Evolutionary conservation across 2,888 invertebrate species (phyloP).

Genomic region (Bhutanitis thaidina): DNA sequence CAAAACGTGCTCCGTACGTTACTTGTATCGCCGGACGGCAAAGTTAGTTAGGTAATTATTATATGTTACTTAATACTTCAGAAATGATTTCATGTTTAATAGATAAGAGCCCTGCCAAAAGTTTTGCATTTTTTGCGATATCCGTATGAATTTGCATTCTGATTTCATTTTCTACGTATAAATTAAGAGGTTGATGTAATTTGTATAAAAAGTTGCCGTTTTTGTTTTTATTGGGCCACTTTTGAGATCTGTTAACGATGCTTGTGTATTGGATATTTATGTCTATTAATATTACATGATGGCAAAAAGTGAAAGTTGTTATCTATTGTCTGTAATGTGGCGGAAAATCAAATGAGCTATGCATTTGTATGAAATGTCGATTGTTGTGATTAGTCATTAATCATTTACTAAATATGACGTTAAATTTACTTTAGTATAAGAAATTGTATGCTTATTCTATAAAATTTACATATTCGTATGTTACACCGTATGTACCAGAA

Average conservation of each 20-base stretch:
- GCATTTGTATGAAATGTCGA: not conserved
- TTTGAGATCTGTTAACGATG: slow-evolving; percentile 36
- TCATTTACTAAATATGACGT: no score
- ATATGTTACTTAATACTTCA: slow-evolving; percentile 13
- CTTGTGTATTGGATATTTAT: slow-evolving; percentile 14
- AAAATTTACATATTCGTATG: no score
- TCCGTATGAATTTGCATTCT: slow-evolving; percentile 31
- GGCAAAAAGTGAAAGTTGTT: slow-evolving; percentile 22
- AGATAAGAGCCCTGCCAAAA: slow-evolving; percentile 20
- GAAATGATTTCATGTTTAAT: slow-evolving; percentile 3
- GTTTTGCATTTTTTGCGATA: slow-evolving; percentile 21
- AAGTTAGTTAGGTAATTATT: no score
- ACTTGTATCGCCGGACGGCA: slow-evolving; percentile 7
- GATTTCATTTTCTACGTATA: slow-evolving; percentile 22
- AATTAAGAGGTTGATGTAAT: slow-evolving; percentile 21
- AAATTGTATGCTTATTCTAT: no score
- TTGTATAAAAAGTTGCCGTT: slow-evolving; percentile 26
- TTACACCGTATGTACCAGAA: no score
- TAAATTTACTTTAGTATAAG: no score
- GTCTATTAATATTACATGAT: slow-evolving; percentile 30
- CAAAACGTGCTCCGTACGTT: not conserved
- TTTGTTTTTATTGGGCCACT: slow-evolving; percentile 46
- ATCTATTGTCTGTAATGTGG: slow-evolving; percentile 12
- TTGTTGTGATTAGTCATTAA: not conserved
- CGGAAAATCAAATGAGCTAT: slow-evolving; percentile 11